Evolutionary conservation across 2,888 invertebrate species (phyloP), one percentile per base, ranked within the genome.

Genomic region (Eustalomyia histrio): DNA sequence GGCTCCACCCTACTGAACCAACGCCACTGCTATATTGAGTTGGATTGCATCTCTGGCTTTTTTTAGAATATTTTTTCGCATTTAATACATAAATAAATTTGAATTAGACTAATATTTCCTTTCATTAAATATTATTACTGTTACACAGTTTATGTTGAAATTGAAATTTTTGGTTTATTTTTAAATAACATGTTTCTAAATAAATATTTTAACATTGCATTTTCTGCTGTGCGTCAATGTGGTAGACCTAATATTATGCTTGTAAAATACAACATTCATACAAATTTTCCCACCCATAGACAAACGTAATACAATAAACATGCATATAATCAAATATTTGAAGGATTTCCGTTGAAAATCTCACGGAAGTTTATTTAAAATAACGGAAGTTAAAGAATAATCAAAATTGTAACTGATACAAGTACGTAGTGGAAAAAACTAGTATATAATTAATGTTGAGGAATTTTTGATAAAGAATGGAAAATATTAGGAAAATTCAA

Each of bases 311-410:
- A 47, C 2, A 47, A n/a, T 47, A 47, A 47, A 47, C 12, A 14
- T 29, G 14, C n/a, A 33, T 53, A 60, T 61, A 60, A 53, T 60
- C 61, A 76, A 63, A 63, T 63, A 47, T 60, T 76, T 76, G n/a
- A 55, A 68, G 68, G 61, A 79, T 79, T 69, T 79, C 79, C 79
- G 79, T 47, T 79, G 39, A 17, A 65, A 55, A 60, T 60, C 18
- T 33, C 64, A 74, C 79, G 79, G 79, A 79, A 79, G 64, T 79
- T 69, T 74, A 69, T 74, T 60, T 65, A 52, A 64, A 69, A 71
- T 64, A 65, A 18, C 79, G 74, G 79, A 79, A 60, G 60, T 65
- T 47, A 60, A 55, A 52, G 7, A 29, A 47, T 64, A 65, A 79
- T 74, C 74, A 64, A 69, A 74, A 53, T 53, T 65, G 16, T 10